phyloP scores from a whole-genome alignment of 2,888 invertebrate species.

The Therioaphis trifolii region DNA sequence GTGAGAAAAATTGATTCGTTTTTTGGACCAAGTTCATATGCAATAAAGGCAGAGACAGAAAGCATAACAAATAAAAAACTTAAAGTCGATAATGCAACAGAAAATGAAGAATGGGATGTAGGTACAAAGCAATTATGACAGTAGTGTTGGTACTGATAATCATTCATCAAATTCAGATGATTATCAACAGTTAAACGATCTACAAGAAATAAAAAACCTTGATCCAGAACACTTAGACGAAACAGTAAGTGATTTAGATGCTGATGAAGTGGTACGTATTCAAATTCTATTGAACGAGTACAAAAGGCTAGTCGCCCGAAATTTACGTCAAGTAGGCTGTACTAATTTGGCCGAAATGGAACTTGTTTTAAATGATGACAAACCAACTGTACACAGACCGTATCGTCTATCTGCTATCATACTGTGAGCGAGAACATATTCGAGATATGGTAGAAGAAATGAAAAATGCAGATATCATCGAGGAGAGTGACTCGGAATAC shows the following conservation, averaged over 20 bases:
- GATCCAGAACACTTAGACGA: too few species aligned
- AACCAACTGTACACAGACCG: conserved; percentile 14
- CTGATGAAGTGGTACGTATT: not conserved
- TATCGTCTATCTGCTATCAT: conserved; percentile 19
- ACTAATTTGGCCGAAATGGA: conserved; percentile 30
- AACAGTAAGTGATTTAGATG: not conserved
- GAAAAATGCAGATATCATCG: conserved; percentile 3
- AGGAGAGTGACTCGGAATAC: conserved; percentile 16
- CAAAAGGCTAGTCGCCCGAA: not conserved
- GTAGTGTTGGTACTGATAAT: too few species aligned
- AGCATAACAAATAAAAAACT: conserved; percentile 13
- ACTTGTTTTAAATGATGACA: not conserved
- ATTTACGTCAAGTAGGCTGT: conserved; percentile 7
- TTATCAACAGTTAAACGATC: too few species aligned
- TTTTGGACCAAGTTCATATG: too few species aligned
- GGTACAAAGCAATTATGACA: conserved; percentile 1
- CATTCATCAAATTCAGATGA: too few species aligned
- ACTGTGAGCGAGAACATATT: conserved; percentile 6
- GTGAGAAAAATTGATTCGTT: too few species aligned
- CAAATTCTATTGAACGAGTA: not conserved
- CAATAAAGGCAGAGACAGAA: too few species aligned
- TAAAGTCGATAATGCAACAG: conserved; percentile 9
- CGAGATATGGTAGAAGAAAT: not conserved
- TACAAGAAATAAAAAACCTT: too few species aligned
- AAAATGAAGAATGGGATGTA: conserved; percentile 3